A percentile compares a stretch with the other conserved stretches of the same genome.
Conservation (phyloP, 2,797 vertebrate species). For the Poeciliopsis presidionis region DNA sequence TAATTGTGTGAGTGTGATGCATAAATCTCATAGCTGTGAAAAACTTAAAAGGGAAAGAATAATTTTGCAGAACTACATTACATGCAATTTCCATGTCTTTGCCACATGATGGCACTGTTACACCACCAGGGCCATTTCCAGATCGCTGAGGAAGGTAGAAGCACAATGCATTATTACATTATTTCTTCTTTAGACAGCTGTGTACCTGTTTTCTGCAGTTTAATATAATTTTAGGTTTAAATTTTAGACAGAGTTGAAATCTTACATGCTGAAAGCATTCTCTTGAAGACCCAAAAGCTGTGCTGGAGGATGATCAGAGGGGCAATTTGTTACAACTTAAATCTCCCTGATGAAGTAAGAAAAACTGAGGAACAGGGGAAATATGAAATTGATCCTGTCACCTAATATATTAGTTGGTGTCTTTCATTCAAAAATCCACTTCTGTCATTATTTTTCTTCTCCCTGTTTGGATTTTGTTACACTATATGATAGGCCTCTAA, state of each 20-base stretch:
- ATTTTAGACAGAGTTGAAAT: not conserved
- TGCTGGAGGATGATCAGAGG: not conserved
- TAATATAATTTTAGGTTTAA: not conserved
- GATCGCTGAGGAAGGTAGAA: too few relatives aligned
- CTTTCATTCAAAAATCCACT: not conserved
- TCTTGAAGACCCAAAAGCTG: not conserved
- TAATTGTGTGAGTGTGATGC: not conserved
- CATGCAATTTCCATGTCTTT: conserved; percentile 16
- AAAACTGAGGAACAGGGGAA: not conserved
- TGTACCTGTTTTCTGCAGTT: not conserved
- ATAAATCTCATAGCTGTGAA: not conserved
- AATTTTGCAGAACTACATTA: not conserved
- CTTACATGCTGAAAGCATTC: not conserved
- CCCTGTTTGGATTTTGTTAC: not conserved
- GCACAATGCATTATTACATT: not conserved
- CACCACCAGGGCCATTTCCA: conserved; percentile 2
- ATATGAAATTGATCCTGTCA: not conserved
- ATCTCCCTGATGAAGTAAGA: not conserved
- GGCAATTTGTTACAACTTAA: not conserved
- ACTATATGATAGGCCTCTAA: not conserved
- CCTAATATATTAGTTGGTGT: not conserved
- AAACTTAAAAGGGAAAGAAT: not conserved
- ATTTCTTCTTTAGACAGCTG: not conserved
- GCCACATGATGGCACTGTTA: conserved; percentile 54
- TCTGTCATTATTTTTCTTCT: not conserved